Conservation (phyloP, 2,113 vertebrate genomes). For the Mormyrus lacerda region DNA sequence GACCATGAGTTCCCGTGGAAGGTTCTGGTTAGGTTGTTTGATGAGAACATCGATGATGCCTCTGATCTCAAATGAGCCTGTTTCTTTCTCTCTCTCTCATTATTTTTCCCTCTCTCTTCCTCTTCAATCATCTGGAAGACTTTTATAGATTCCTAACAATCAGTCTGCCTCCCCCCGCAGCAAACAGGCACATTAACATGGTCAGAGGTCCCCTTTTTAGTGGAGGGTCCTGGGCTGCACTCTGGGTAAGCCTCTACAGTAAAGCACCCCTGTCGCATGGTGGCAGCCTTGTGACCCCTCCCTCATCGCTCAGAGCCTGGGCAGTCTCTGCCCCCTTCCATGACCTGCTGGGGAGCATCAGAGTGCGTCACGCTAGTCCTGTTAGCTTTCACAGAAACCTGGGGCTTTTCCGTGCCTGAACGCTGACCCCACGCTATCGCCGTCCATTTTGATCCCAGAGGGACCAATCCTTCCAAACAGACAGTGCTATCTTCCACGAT, state of each 20-base stretch:
- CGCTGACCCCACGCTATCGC: not conserved
- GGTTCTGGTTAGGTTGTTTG: not conserved
- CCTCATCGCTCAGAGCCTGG: not conserved
- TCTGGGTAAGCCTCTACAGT: not conserved
- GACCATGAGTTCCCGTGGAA: not conserved
- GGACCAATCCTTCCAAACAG: slow-evolving; percentile 35
- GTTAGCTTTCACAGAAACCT: slow-evolving; percentile 23
- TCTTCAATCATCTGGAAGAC: slow-evolving; percentile 16
- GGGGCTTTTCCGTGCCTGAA: not conserved
- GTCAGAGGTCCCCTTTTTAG: not conserved
- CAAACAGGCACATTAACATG: not conserved
- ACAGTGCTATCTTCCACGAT: slow-evolving; percentile 40
- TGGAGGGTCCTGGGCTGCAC: not conserved
- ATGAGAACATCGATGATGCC: not conserved
- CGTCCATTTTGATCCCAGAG: not conserved
- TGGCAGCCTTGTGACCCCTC: not conserved
- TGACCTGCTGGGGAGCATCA: not conserved
- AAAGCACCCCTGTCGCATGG: not conserved
- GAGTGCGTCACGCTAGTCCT: slow-evolving; percentile 31
- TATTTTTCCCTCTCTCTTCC: not conserved
- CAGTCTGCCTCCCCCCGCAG: not conserved
- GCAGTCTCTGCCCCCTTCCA: not conserved
- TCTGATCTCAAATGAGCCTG: not conserved
- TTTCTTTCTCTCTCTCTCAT: not conserved
- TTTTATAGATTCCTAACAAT: slow-evolving; percentile 27